Evolutionary conservation across 1,140 invertebrate species (phyloP).

Genomic region (Arctopsyche grandis): DNA sequence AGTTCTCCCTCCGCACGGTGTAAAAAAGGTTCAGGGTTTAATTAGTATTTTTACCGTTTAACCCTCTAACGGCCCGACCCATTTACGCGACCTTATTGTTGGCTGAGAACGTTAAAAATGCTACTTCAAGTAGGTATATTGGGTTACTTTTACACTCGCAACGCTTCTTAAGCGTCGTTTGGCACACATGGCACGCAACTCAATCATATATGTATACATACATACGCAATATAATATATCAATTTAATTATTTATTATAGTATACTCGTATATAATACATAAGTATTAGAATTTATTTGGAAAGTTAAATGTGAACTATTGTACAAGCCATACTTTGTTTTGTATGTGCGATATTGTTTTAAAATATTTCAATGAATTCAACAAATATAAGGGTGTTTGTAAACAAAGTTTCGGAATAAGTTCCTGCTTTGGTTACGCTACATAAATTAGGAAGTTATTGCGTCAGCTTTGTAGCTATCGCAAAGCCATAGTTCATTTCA

Average conservation of each 20-base stretch:
- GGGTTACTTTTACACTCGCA: not conserved
- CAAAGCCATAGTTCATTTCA: constrained; percentile 40
- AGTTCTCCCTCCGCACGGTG: not conserved
- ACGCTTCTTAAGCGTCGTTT: not conserved
- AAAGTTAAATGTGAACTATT: too few relatives aligned
- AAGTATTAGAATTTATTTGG: too few relatives aligned
- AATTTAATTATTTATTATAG: too few relatives aligned
- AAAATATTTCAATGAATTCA: not conserved
- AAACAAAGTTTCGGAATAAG: not conserved
- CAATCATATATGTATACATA: too few relatives aligned
- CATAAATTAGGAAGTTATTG: constrained; percentile 38
- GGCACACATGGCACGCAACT: not conserved
- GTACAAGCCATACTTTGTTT: not conserved
- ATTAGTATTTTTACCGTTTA: constrained; percentile 11
- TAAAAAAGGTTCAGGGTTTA: not conserved
- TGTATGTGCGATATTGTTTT: too few relatives aligned
- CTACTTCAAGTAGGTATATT: not conserved
- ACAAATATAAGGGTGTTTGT: not conserved
- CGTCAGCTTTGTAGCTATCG: constrained; percentile 37
- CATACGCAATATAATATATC: too few relatives aligned
- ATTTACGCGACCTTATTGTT: constrained; percentile 1
- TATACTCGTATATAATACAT: too few relatives aligned
- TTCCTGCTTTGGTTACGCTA: constrained; percentile 12
- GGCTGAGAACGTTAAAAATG: constrained; percentile 1
- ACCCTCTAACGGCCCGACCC: not conserved